phyloP scores from a whole-genome alignment of 1,140 invertebrate species.

The Subanguina moxae region DNA sequence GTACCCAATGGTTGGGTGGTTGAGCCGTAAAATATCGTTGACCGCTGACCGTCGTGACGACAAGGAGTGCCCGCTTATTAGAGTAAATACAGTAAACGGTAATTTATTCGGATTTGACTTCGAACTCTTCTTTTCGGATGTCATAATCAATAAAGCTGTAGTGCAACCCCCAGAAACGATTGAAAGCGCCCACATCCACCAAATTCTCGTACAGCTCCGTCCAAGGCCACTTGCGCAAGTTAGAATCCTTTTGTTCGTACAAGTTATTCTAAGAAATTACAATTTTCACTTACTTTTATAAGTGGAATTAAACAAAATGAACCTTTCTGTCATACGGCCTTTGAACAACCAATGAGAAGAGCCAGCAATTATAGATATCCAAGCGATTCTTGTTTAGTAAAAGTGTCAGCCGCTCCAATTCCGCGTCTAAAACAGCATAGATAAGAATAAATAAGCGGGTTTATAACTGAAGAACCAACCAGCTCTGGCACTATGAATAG shows the following conservation, averaged over 20 bases:
- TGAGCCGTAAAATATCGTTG: no score
- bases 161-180: constrained; percentile 39
- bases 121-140: constrained; percentile 30
- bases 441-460: neutral
- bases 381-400: constrained; percentile 44
- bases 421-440: constrained; percentile 16
- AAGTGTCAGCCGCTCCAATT: constrained; percentile 28
- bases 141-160: constrained; percentile 45
- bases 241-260: constrained; percentile 44
- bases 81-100: no score
- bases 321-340: constrained; percentile 41
- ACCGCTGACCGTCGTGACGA: no score
- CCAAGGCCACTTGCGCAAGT: constrained; percentile 48
- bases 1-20: no score
- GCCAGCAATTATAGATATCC: constrained; percentile 45
- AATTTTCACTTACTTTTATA: neutral
- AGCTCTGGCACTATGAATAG: neutral
- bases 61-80: no score
- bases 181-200: constrained; percentile 47
- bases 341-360: constrained; percentile 45
- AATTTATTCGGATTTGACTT: neutral
- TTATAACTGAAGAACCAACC: neutral
- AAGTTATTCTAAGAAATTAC: constrained; percentile 22
- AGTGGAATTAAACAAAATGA: constrained; percentile 2
- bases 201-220: constrained; percentile 35